Evolutionary conservation across 2,888 invertebrate species (phyloP).

Genomic region (Drosophila ustulata): DNA sequence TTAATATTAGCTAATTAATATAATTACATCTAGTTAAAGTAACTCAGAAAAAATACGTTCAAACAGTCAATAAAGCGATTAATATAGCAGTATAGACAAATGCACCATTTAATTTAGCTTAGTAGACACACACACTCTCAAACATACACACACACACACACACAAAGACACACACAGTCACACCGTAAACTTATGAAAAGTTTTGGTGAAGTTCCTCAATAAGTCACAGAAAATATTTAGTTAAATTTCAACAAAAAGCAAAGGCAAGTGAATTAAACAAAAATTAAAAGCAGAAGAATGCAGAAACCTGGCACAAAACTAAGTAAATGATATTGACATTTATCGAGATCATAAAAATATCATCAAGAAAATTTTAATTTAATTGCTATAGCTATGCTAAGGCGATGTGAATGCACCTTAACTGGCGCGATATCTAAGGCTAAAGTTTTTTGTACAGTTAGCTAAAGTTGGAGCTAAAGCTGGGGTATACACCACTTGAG

Average conservation of each 20-base stretch:
- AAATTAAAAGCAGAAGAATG: slow-evolving; percentile 17
- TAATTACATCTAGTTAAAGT: slow-evolving; percentile 50
- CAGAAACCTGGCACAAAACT: slow-evolving; percentile 65
- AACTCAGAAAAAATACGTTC: slow-evolving; percentile 61
- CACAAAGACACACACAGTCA: slow-evolving; percentile 30
- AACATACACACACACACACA: slow-evolving; percentile 40
- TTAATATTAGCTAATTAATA: slow-evolving; percentile 68
- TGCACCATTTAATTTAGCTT: slow-evolving; percentile 56
- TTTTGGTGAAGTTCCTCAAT: slow-evolving; percentile 77
- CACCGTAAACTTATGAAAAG: slow-evolving; percentile 54
- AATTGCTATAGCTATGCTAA: slow-evolving; percentile 50
- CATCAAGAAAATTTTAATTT: slow-evolving; percentile 75
- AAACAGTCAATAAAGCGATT: slow-evolving; percentile 67
- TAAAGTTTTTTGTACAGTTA: slow-evolving; percentile 74
- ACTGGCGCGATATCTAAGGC: slow-evolving; percentile 52
- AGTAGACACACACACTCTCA: slow-evolving; percentile 31
- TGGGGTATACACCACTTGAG: slow-evolving; percentile 38
- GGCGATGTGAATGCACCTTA: slow-evolving; percentile 30
- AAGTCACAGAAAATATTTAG: slow-evolving; percentile 53
- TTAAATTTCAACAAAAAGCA: slow-evolving; percentile 26
- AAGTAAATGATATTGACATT: slow-evolving; percentile 31
- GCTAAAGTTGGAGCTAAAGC: slow-evolving; percentile 49
- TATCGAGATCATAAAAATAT: slow-evolving; percentile 61
- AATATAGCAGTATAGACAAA: slow-evolving; percentile 37
- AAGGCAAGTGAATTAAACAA: slow-evolving; percentile 48